A percentile compares a stretch with the other conserved stretches of the same genome.
Evolutionary conservation across 2,113 vertebrate genomes (phyloP).

Genomic region (Strix aluco): DNA sequence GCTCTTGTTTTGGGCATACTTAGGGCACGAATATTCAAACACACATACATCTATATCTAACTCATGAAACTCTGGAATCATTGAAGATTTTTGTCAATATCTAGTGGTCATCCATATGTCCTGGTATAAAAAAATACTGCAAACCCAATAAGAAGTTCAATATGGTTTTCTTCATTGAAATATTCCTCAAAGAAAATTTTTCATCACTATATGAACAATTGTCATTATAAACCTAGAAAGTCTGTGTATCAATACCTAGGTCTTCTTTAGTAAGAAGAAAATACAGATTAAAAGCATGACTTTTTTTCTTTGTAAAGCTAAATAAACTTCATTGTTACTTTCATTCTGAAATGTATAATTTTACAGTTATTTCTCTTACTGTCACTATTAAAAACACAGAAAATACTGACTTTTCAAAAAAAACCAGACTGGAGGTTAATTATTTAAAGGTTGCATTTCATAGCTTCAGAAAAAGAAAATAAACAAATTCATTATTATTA

Average conservation of each 20-base stretch:
- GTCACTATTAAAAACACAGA: not conserved
- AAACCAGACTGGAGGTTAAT: not conserved
- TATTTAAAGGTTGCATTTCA: not conserved
- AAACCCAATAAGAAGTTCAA: not conserved
- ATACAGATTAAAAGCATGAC: not conserved
- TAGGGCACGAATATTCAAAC: not conserved
- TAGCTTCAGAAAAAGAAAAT: constrained; percentile 17
- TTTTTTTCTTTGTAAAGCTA: not conserved
- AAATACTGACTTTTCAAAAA: not conserved
- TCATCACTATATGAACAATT: not conserved
- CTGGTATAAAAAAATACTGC: not conserved
- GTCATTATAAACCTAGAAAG: not conserved
- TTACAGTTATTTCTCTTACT: not conserved
- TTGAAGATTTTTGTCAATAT: not conserved
- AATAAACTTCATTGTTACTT: not conserved
- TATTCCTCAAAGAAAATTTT: not conserved
- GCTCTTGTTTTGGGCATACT: not conserved
- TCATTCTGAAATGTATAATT: not conserved
- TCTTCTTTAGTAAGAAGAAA: not conserved
- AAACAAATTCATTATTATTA: constrained; percentile 35
- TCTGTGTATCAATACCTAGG: not conserved
- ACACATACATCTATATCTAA: not conserved
- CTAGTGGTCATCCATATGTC: not conserved
- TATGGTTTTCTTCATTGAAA: not conserved
- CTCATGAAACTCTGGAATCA: not conserved